Percentiles rank a stretch among this genome's conserved stretches.
Evolutionary conservation across 2,797 vertebrate genomes (phyloP).

Genomic region (Cheracebus regulus): DNA sequence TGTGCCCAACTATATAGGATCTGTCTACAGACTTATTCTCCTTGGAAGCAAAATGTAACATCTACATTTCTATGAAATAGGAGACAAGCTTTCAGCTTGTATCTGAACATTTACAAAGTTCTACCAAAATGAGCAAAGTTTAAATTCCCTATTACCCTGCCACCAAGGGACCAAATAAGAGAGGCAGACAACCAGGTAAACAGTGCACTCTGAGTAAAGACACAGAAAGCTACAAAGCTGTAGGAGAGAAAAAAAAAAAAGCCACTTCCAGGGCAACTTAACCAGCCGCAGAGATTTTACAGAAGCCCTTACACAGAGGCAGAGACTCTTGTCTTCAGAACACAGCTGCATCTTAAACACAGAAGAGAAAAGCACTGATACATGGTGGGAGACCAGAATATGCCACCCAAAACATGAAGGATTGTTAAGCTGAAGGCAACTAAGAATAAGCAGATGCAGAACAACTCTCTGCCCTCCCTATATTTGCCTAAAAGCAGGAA

Average conservation of each 20-base stretch:
- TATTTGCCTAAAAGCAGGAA: not conserved
- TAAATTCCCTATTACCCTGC: not conserved
- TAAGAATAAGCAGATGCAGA: not conserved
- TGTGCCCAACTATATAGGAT: not conserved
- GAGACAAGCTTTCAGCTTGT: not conserved
- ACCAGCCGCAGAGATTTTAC: not conserved
- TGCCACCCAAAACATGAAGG: not conserved
- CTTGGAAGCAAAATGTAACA: not conserved
- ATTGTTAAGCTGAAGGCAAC: not conserved
- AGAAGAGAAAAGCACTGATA: not conserved
- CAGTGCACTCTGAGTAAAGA: not conserved
- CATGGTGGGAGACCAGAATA: not conserved
- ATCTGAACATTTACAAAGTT: conserved; percentile 22
- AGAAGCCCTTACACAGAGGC: not conserved
- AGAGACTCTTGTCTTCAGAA: not conserved
- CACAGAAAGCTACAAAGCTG: not conserved
- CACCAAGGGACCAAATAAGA: not conserved
- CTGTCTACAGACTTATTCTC: not conserved
- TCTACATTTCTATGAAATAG: not conserved
- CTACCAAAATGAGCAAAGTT: not conserved
- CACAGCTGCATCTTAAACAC: not conserved
- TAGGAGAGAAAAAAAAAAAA: not conserved
- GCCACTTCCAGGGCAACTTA: not conserved
- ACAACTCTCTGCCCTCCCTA: not conserved
- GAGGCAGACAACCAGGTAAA: not conserved